These are phyloP conservation scores for Bemisia tabaci DNA, from an alignment of 1,140 invertebrate genomes.

Conservation along the genomic window DNA sequence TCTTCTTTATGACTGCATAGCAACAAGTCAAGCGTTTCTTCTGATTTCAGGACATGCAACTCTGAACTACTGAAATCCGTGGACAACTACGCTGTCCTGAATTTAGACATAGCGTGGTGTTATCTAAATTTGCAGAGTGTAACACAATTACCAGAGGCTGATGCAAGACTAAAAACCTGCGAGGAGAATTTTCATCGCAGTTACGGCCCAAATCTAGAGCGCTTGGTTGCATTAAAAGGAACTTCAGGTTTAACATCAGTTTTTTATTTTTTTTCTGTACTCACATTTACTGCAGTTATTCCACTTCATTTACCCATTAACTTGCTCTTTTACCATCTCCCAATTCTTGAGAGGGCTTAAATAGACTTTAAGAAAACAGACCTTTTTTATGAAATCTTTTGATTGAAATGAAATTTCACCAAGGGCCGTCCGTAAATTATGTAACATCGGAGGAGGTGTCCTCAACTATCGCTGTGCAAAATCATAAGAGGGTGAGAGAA, in stretches of 20 bases:
- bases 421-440: no score
- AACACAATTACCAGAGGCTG: slow-evolving; percentile 53
- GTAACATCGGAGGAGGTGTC: no score
- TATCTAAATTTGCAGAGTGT: slow-evolving; percentile 59
- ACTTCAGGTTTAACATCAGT: slow-evolving; percentile 33
- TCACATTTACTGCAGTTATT: no score
- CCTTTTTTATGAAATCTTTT: no score
- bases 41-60: slow-evolving; percentile 1
- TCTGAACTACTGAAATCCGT: slow-evolving; percentile 43
- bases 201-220: slow-evolving; percentile 54
- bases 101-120: slow-evolving; percentile 73
- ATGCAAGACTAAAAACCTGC: slow-evolving; percentile 44
- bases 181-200: slow-evolving; percentile 47
- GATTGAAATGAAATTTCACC: no score
- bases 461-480: no score
- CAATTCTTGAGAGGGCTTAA: not conserved
- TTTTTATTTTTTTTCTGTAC: no score
- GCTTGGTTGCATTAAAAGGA: slow-evolving; percentile 53
- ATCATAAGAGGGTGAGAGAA: no score
- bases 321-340: no score
- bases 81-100: slow-evolving; percentile 67
- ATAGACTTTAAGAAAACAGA: not conserved
- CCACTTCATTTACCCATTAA: no score
- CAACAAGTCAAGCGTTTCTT: no score
- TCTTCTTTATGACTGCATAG: no score